Conservation (phyloP, 2,888 invertebrate genomes). For the Synergus japonicus region DNA sequence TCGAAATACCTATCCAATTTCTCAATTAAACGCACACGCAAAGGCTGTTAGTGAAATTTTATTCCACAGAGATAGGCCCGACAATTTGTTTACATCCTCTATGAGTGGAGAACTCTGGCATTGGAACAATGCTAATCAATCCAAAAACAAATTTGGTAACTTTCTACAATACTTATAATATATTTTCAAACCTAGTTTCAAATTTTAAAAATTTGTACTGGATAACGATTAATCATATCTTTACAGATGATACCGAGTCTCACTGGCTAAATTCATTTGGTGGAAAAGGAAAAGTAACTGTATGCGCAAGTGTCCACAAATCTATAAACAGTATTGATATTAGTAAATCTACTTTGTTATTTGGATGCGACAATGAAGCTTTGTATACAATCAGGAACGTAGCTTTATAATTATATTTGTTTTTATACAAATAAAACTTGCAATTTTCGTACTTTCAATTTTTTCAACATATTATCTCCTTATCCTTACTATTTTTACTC, state of each 20-base stretch:
- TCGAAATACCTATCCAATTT: conserved; percentile 89
- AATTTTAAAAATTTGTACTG: background rate
- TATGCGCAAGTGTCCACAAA: conserved; percentile 78
- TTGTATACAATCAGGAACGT: conserved; percentile 88
- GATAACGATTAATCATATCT: conserved; percentile 8
- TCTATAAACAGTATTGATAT: conserved; percentile 91
- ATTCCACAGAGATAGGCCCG: conserved; percentile 91
- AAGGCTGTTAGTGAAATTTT: conserved; percentile 90
- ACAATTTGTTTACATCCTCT: conserved; percentile 90
- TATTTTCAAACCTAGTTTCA: background rate
- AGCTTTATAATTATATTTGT: conserved; percentile 59
- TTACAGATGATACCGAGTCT: conserved; percentile 70
- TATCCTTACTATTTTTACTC: background rate
- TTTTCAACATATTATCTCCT: background rate
- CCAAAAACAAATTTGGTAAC: conserved; percentile 71
- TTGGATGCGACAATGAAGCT: conserved; percentile 94
- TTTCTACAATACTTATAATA: background rate
- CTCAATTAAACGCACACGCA: conserved; percentile 87
- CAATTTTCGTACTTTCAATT: background rate
- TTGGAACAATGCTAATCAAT: conserved; percentile 83
- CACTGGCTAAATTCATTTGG: conserved; percentile 80
- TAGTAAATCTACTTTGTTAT: conserved; percentile 85
- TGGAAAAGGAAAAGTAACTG: conserved; percentile 78
- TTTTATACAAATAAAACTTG: background rate
- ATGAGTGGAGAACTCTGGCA: conserved; percentile 92